These are phyloP conservation scores for Cenopis cana DNA, from an alignment of 2,888 invertebrate genomes.

Conservation along the genomic window DNA sequence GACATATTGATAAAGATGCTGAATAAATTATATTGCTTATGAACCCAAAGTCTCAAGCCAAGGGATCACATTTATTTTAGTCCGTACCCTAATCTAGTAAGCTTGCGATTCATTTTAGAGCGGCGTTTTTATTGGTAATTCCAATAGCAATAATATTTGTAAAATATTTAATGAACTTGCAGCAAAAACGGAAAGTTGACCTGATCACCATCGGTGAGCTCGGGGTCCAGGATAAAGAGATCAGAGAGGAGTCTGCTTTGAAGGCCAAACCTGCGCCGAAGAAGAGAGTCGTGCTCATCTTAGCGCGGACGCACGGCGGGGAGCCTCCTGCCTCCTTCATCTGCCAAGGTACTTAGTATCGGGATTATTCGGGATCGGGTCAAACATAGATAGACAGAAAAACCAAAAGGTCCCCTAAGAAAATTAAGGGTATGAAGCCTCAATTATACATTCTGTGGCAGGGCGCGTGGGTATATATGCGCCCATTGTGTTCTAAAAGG, in stretches of 20 bases:
- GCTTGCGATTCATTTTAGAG: too few relatives aligned
- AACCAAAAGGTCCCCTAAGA: neutral
- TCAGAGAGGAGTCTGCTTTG: conserved; percentile 66
- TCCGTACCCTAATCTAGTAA: too few relatives aligned
- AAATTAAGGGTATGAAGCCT: neutral
- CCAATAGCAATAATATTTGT: too few relatives aligned
- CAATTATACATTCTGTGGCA: too few relatives aligned
- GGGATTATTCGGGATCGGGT: too few relatives aligned
- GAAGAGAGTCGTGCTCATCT: conserved; percentile 90
- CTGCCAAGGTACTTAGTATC: conserved; percentile 89
- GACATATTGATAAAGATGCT: too few relatives aligned
- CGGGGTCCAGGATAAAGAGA: conserved; percentile 65
- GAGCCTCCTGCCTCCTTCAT: conserved; percentile 97
- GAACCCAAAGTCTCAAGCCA: too few relatives aligned
- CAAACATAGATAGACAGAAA: neutral
- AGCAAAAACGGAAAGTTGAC: conserved; percentile 97
- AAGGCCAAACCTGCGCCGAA: conserved; percentile 81
- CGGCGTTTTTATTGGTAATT: too few relatives aligned
- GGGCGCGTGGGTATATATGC: too few relatives aligned
- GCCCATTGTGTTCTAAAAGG: too few relatives aligned
- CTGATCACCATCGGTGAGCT: conserved; percentile 91
- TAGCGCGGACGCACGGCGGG: conserved; percentile 96
- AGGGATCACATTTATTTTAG: too few relatives aligned
- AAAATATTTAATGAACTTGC: conserved; percentile 49
- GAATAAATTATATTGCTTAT: too few relatives aligned